Evolutionary conservation across 2,113 vertebrate genomes (phyloP), one percentile per base, ranked within the genome.

Genomic region (Tetrax tetrax): DNA sequence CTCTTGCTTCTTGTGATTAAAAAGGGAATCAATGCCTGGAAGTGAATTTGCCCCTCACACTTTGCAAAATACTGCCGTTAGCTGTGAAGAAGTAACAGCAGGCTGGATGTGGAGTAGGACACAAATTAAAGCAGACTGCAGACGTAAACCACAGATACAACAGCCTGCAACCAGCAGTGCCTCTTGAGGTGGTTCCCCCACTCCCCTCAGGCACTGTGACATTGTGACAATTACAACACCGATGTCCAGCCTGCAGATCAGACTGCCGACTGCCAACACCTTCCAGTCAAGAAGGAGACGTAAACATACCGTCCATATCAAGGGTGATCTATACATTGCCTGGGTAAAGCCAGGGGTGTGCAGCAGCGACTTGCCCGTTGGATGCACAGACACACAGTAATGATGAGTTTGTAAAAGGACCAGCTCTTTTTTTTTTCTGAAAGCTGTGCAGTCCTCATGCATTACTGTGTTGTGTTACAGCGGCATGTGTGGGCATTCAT

Each of bases 1-100:
- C 24, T 89, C 83, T 81, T 83, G 14, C 56, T 94, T 59, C 65
- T 90, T 87, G 51, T 56, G 56, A 87, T 88, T 90, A 85, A 93
- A 89, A 88, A 88, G 37, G 33, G 47, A 93, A 88, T 84, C 72
- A 7, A 81, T 83, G 51, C 70, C 63, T 90, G 71, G 54, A 85
- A 90, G 63, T 56, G 63, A 88, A 83, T 83, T 96, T 96, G 54
- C 56, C 65, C 79, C 68, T 81, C 54, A 37, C 88, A 68, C 76
- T 77, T 95, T 87, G 60, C 71, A 95, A 80, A 89, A 60, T 43
- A 56, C 82, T 66, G 24, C 61, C 50, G 59, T 78, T 65, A 70
- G 29, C 75, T 50, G 41, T 65, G 64, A 24, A 79, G 59, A 35
- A 45, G 38, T 35, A 82, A 41, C 2, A 11, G 33, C 27, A 80